phyloP scores from a whole-genome alignment of 2,797 vertebrate genomes.

The Chelon labrosus region DNA sequence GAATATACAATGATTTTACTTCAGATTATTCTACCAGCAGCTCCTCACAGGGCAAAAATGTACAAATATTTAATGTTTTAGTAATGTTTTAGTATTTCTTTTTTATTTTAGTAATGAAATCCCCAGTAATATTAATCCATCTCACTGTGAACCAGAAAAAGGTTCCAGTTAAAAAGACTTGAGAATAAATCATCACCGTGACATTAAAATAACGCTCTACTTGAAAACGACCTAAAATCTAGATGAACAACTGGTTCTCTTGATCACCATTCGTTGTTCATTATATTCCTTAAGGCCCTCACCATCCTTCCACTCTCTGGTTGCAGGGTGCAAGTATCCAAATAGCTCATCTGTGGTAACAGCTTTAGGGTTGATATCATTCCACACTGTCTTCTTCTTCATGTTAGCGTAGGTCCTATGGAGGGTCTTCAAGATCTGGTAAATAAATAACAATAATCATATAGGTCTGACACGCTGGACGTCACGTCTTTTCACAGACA shows the following conservation, averaged over 20 bases:
- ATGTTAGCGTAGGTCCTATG: conserved; percentile 82
- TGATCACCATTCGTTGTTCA: conserved; percentile 28
- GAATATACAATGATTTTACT: not conserved
- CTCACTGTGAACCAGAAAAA: conserved; percentile 13
- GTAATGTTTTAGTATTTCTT: not conserved
- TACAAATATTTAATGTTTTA: not conserved
- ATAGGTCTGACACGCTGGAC: not conserved
- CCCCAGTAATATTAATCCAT: not conserved
- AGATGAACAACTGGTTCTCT: conserved; percentile 7
- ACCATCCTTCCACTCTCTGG: conserved; percentile 89
- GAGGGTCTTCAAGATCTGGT: conserved; percentile 85
- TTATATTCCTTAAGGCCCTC: conserved; percentile 32
- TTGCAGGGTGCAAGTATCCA: conserved; percentile 85
- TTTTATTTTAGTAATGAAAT: not conserved
- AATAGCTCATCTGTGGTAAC: conserved; percentile 86
- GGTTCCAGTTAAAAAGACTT: conserved; percentile 21
- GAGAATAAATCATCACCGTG: conserved; percentile 26
- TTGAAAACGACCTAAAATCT: conserved; percentile 22
- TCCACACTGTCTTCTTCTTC: conserved; percentile 85
- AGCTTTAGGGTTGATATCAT: conserved; percentile 86
- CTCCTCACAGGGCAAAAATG: not conserved
- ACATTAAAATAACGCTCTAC: conserved; percentile 26
- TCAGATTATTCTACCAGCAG: not conserved
- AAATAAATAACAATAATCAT: not conserved
- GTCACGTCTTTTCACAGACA: not conserved